phyloP scores from a whole-genome alignment of 1,140 invertebrate species.

The Propsilocerus akamusi region DNA sequence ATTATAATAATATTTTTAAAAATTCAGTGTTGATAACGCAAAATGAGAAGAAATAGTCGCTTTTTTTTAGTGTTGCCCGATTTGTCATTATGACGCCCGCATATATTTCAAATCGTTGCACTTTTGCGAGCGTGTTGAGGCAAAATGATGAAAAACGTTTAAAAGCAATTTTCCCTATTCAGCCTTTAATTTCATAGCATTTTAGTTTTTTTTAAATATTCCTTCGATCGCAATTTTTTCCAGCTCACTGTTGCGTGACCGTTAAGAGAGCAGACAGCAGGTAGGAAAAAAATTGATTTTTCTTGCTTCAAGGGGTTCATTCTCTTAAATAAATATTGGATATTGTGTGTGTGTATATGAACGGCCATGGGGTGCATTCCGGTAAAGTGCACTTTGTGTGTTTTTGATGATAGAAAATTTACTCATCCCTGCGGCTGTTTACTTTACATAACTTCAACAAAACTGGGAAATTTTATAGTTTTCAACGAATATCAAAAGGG shows the following conservation, averaged over 20 bases:
- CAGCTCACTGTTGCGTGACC: constrained; percentile 3
- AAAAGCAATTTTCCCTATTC: constrained; percentile 3
- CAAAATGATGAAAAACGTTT: neutral
- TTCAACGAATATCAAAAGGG: no score
- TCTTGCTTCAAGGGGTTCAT: constrained; percentile 1
- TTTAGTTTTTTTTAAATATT: neutral
- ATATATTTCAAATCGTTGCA: neutral
- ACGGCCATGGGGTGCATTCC: no score
- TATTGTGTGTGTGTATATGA: no score
- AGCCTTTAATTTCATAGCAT: constrained; percentile 1
- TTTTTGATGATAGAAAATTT: no score
- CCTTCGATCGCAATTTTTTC: neutral
- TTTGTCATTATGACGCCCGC: no score
- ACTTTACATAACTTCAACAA: no score
- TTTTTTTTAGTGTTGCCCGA: neutral
- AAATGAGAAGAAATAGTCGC: neutral
- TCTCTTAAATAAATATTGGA: no score
- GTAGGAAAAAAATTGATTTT: constrained; percentile 1
- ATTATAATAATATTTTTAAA: neutral
- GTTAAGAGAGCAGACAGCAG: neutral
- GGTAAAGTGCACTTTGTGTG: no score
- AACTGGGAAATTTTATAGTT: no score
- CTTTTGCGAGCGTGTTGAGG: neutral
- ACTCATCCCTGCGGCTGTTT: no score
- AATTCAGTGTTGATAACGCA: neutral